Conservation (phyloP, 2,797 vertebrate genomes). For the Lagocephalus sceleratus region DNA sequence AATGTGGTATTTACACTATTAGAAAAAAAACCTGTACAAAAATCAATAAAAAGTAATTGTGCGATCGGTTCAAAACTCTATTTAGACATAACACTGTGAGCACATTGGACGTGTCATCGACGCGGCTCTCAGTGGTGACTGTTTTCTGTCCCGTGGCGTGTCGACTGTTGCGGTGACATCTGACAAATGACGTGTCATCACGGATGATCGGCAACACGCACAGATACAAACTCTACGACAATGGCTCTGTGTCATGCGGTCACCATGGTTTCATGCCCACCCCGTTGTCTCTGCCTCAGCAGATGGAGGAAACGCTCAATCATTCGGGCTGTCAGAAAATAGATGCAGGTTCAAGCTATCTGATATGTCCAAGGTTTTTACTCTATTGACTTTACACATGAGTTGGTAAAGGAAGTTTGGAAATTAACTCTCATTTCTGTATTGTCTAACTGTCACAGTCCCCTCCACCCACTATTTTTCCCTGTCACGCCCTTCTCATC, state of each 20-base stretch:
- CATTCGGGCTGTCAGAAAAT: background rate
- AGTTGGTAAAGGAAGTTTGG: background rate
- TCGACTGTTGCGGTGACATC: constrained; percentile 19
- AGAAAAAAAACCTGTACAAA: too few species aligned
- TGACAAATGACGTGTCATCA: constrained; percentile 25
- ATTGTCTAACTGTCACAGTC: too few species aligned
- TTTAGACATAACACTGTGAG: too few species aligned
- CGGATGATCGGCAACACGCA: constrained; percentile 32
- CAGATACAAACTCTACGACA: constrained; percentile 26
- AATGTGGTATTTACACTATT: too few species aligned
- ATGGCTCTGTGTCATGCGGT: constrained; percentile 28
- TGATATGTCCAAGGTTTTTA: background rate
- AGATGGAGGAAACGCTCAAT: constrained; percentile 4
- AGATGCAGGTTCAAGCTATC: background rate
- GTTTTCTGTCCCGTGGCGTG: constrained; percentile 1
- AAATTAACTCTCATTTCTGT: too few species aligned
- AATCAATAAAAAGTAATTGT: too few species aligned
- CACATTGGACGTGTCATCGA: background rate
- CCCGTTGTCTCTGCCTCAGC: constrained; percentile 6
- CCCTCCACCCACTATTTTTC: too few species aligned
- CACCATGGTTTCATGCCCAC: constrained; percentile 9
- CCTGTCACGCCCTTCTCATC: too few species aligned
- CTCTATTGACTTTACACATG: background rate
- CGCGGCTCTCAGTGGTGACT: background rate
- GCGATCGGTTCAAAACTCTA: too few species aligned